phyloP scores from a whole-genome alignment of 2,113 vertebrate species.

The Balaeniceps rex region DNA sequence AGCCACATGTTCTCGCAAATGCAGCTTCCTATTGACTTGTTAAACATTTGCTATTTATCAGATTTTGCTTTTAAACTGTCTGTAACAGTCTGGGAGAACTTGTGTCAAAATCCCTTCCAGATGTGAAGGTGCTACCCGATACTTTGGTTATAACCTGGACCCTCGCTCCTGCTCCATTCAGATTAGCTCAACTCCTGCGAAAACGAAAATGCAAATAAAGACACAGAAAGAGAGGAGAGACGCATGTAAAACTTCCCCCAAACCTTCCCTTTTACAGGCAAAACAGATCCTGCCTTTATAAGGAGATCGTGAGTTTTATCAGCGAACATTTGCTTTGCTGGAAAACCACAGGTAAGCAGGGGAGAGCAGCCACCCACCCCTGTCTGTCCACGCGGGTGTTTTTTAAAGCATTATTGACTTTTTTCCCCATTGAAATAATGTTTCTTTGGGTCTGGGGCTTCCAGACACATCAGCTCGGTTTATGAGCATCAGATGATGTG shows the following conservation, averaged over 20 bases:
- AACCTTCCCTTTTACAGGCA: constrained; percentile 38
- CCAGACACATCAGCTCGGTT: constrained; percentile 53
- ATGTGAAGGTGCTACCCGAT: constrained; percentile 61
- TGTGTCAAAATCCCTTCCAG: constrained; percentile 67
- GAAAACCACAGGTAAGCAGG: background rate
- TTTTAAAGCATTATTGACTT: background rate
- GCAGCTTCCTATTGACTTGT: constrained; percentile 62
- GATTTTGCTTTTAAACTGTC: constrained; percentile 49
- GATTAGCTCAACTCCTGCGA: background rate
- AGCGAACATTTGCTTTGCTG: background rate
- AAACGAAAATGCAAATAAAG: constrained; percentile 23
- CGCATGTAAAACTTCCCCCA: background rate
- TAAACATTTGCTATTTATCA: constrained; percentile 61
- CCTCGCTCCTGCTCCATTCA: background rate
- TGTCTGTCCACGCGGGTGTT: background rate
- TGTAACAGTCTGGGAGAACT: constrained; percentile 31
- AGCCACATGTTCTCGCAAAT: constrained; percentile 6
- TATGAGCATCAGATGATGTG: constrained; percentile 45
- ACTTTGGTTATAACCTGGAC: constrained; percentile 40
- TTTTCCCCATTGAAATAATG: background rate
- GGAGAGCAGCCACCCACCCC: background rate
- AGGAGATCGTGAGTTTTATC: constrained; percentile 27
- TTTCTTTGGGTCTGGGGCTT: constrained; percentile 34
- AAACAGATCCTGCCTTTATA: constrained; percentile 30
- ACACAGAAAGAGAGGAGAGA: background rate